phyloP scores from a whole-genome alignment of 2,888 invertebrate species.

The Rhabditophanes sp. region DNA sequence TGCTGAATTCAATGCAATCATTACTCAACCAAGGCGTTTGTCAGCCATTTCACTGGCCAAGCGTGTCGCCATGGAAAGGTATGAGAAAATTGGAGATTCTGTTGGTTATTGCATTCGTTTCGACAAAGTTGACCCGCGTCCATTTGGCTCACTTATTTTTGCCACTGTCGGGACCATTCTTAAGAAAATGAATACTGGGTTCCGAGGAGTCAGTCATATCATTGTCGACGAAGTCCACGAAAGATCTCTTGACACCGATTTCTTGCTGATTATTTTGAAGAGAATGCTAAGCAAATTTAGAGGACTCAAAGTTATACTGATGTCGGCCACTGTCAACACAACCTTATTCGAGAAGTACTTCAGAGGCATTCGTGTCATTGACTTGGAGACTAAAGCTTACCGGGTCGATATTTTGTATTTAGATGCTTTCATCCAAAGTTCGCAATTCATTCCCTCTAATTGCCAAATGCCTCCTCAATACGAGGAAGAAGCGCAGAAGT shows the following conservation, averaged over 20 bases:
- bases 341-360: slow-evolving; percentile 78
- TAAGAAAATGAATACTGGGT: slow-evolving; percentile 74
- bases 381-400: not conserved
- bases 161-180: slow-evolving; percentile 59
- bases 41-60: slow-evolving; percentile 92
- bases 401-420: not conserved
- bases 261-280: slow-evolving; percentile 74
- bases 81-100: slow-evolving; percentile 67
- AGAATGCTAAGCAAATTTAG: slow-evolving; percentile 87
- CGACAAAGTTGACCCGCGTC: slow-evolving; percentile 73
- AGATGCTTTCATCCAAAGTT: too few species aligned
- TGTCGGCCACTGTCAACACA: slow-evolving; percentile 96
- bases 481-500: too few species aligned
- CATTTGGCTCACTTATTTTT: slow-evolving; percentile 64
- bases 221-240: slow-evolving; percentile 94
- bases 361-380: slow-evolving; percentile 49
- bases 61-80: slow-evolving; percentile 72
- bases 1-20: slow-evolving; percentile 74
- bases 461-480: too few species aligned
- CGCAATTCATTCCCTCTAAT: too few species aligned
- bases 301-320: slow-evolving; percentile 74
- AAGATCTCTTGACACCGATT: slow-evolving; percentile 61
- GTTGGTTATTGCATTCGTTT: slow-evolving; percentile 74
- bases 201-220: slow-evolving; percentile 85
- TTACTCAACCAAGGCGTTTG: slow-evolving; percentile 82